Evolutionary conservation across 1,140 invertebrate genomes (phyloP), one percentile per base, ranked within the genome.

Genomic region (Cydia strobilella): DNA sequence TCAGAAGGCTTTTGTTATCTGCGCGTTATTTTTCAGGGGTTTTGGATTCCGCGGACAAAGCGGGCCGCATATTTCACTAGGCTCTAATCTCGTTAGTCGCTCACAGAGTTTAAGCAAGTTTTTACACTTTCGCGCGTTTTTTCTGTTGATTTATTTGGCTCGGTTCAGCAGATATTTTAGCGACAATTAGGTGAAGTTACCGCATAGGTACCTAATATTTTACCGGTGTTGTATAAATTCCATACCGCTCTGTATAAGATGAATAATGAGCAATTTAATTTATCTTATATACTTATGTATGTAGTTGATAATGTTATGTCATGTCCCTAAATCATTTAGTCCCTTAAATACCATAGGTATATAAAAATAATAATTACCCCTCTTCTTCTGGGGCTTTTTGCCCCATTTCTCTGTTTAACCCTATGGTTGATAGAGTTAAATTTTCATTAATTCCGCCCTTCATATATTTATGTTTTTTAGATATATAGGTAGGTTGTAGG

Each of bases 1-100:
- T 89, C 86, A 87, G 86, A 88, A 84, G 84, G 83, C 86, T 84
- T 89, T 90, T 86, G 88, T 89, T 90, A 89, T 88, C 87, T 84
- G 73, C 54, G 76, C 78, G 85, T 84, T 89, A 88, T 89, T 90
- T 90, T 89, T 88, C 85, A 88, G 86, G 79, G 82, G 82, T 81
- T 87, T 86, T 84, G 82, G 82, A 86, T 87, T 83, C 78, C 66
- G 75, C 79, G 82, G 82, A 90, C 86, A 90, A 88, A 90, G 82
- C 85, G 86, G 78, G 76, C 62, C 84, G 84, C 84, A 90, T 90
- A 90, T 88, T 88, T 90, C 83, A 90, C 80, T 76, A 83, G 80
- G 81, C 82, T 81, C 76, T 90, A 90, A 90, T 90, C 88, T 90
- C 84, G 82, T 84, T 82, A 79, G 82, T 85, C 84, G 83, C 84